Evolutionary conservation across 2,888 invertebrate genomes (phyloP).

Genomic region (Ypsolopha sequella): DNA sequence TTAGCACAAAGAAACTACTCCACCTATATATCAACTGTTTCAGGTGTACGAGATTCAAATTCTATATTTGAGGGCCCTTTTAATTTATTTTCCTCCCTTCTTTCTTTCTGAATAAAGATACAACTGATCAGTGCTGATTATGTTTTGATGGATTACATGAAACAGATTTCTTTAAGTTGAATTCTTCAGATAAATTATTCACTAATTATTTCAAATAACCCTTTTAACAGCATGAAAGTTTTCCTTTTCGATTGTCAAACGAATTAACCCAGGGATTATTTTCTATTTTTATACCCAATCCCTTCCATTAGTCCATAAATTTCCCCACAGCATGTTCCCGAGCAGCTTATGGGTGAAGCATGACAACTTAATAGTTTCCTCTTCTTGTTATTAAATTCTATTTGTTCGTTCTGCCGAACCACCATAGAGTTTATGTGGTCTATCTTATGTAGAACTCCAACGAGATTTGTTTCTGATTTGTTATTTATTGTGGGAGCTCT

Average conservation of each 20-base stretch:
- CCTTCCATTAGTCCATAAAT: conserved; percentile 35
- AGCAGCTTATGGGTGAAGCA: conserved; percentile 38
- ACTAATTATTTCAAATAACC: too few species aligned
- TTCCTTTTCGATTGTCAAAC: background rate
- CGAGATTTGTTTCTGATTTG: background rate
- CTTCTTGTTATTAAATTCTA: conserved; percentile 22
- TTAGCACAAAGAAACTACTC: conserved; percentile 24
- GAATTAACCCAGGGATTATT: conserved; percentile 13
- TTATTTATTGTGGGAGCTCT: background rate
- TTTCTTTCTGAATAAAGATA: background rate
- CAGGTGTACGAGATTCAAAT: background rate
- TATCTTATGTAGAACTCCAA: background rate
- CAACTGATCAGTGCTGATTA: conserved; percentile 4
- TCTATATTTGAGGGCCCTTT: background rate
- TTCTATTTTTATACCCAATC: conserved; percentile 30
- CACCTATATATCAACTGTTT: conserved; percentile 5
- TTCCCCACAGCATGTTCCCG: conserved; percentile 37
- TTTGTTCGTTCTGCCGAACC: conserved; percentile 6
- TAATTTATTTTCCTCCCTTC: background rate
- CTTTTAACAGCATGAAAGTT: too few species aligned
- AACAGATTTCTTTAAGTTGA: too few species aligned
- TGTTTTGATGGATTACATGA: conserved; percentile 16
- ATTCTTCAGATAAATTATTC: too few species aligned
- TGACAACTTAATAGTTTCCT: conserved; percentile 66
- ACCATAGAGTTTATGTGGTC: background rate